Evolutionary conservation across 2,797 vertebrate genomes (phyloP), one percentile per base, ranked within the genome.

Genomic region (Tragopan temminckii): DNA sequence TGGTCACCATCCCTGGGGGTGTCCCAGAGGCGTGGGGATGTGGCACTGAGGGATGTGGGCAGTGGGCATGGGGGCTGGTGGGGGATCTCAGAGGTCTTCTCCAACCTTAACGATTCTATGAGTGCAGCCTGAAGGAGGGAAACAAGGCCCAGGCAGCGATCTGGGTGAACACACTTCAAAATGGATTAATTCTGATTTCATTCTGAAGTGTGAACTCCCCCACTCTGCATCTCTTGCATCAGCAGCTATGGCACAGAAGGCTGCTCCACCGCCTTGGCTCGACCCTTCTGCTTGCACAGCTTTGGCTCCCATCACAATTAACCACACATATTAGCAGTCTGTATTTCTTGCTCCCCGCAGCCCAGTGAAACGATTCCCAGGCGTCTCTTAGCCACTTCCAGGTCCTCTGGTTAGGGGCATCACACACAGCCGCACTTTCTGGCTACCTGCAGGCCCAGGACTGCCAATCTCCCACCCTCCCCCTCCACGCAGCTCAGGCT

Each of bases 141-240:
- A 87, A 62, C 68, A 10, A 33, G 88, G 66, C 52, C 17, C 72
- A 74, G 81, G 80, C 59, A 80, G 85, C 71, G 19, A 45, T 38
- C 29, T 29, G 57, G 29, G 50, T 46, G 72, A 95, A 17, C 76
- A 33, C 90, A 67, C 21, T 67, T 38, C 2, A 3, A 21, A 33
- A 33, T 5, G 75, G 87, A 24, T 43, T 38, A 23, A 20, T 10
- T 3, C 50, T 58, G 85, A 79, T 7, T 71, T 69, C 85, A 57
- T 18, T 4, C 42, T 7, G 66, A 38, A 4, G 4, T 0, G 5
- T 1, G 4, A 46, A 52, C 58, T 1, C 58, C 64, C 66, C 5
- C 8, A 1, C 59, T 50, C 63, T 13, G 1, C 5, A 3, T 7
- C 5, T 33, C 11, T 8, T 50, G 59, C 81, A 72, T 18, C 80